Conservation (phyloP, 1,140 invertebrate genomes). For the Temnothorax nylanderi region DNA sequence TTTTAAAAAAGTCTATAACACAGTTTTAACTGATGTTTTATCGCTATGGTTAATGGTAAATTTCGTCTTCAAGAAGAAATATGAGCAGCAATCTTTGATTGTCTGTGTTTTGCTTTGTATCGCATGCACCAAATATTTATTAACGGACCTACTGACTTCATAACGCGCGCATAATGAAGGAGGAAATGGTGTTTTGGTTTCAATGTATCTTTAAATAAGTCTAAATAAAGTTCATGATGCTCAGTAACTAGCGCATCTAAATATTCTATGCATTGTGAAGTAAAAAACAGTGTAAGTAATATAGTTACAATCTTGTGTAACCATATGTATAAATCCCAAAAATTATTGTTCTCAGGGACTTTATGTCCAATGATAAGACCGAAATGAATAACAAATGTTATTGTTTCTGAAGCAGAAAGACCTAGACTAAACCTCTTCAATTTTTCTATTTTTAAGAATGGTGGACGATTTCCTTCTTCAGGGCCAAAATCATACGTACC, state of each 20-base stretch:
- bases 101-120: background rate
- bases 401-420: background rate
- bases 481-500: background rate
- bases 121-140: background rate
- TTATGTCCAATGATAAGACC: background rate
- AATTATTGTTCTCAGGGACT: background rate
- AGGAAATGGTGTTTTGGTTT: background rate
- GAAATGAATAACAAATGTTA: background rate
- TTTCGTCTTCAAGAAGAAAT: background rate
- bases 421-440: background rate
- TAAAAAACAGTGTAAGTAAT: background rate
- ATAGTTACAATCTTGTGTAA: background rate
- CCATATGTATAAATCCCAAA: background rate
- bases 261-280: background rate
- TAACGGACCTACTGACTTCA: background rate
- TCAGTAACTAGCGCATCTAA: background rate
- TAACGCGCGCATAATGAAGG: background rate
- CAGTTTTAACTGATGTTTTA: background rate
- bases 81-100: background rate
- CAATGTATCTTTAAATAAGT: background rate
- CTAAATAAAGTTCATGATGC: background rate
- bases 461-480: background rate
- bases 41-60: background rate
- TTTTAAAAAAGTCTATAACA: background rate
- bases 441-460: background rate